Percentiles rank a stretch among this genome's conserved stretches.
These are phyloP conservation scores for Microcebus lehilahytsara DNA, from an alignment of 2,113 vertebrate genomes.

Conservation along the genomic window DNA sequence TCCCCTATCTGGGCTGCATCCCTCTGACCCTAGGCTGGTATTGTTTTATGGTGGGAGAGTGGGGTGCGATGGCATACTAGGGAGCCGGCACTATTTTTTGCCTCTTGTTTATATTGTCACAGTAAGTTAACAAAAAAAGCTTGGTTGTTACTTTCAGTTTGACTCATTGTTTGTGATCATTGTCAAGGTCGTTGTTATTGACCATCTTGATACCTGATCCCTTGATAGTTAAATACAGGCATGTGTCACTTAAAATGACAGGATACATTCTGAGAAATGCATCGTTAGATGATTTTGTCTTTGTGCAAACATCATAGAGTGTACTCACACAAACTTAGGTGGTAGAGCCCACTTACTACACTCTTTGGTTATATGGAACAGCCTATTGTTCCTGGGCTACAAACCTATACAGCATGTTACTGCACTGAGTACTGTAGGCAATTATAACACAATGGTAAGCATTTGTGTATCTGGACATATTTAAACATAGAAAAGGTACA, in stretches of 20 bases:
- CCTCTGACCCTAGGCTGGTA: background rate
- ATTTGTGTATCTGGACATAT: too few relatives aligned
- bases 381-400: too few relatives aligned
- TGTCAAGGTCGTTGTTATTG: background rate
- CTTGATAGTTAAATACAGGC: background rate
- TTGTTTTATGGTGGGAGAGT: background rate
- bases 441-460: too few relatives aligned
- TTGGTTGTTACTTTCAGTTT: background rate
- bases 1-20: background rate
- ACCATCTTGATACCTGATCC: background rate
- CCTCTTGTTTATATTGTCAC: background rate
- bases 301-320: too few relatives aligned
- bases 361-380: too few relatives aligned
- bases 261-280: too few relatives aligned
- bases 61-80: background rate
- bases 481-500: too few relatives aligned
- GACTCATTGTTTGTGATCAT: background rate
- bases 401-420: too few relatives aligned
- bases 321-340: background rate
- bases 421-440: too few relatives aligned
- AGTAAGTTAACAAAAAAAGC: background rate
- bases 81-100: background rate
- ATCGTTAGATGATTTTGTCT: too few relatives aligned
- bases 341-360: too few relatives aligned
- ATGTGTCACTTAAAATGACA: too few relatives aligned